A percentile compares a stretch with the other conserved stretches of the same genome.
Conservation (phyloP, 2,113 vertebrate genomes). For the Zootoca vivipara region DNA sequence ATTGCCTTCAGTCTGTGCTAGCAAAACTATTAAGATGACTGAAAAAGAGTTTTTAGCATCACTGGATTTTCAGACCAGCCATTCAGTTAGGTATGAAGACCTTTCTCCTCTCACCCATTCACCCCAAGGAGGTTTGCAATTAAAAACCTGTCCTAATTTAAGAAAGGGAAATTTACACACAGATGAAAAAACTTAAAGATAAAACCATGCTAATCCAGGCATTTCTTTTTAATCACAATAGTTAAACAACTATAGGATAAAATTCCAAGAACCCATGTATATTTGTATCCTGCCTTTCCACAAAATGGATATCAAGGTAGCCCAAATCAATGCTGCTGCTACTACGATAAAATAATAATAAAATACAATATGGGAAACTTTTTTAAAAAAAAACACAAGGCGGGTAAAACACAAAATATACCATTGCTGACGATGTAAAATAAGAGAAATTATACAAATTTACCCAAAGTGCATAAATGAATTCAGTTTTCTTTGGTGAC, state of each 20-base stretch:
- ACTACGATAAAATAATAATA: neutral
- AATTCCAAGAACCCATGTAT: neutral
- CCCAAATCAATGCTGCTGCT: neutral
- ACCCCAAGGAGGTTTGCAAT: neutral
- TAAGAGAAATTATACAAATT: neutral
- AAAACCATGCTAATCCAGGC: neutral
- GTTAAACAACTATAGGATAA: neutral
- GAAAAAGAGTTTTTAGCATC: neutral
- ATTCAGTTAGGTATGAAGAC: neutral
- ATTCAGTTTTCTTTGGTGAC: neutral
- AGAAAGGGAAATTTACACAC: neutral
- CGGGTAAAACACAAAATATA: neutral
- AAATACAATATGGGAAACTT: neutral
- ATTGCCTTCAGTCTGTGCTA: neutral
- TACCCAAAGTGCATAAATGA: neutral
- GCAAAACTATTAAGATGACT: constrained; percentile 2
- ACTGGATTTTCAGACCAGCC: neutral
- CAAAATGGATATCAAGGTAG: neutral
- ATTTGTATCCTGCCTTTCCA: neutral
- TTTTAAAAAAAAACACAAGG: neutral
- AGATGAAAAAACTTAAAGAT: neutral
- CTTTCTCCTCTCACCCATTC: neutral
- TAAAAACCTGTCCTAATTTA: neutral
- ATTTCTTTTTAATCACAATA: neutral
- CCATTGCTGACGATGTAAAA: neutral